A percentile compares a stretch with the other conserved stretches of the same genome.
phyloP scores from a whole-genome alignment of 2,113 vertebrate genomes.

The Mionectes macconnelli region DNA sequence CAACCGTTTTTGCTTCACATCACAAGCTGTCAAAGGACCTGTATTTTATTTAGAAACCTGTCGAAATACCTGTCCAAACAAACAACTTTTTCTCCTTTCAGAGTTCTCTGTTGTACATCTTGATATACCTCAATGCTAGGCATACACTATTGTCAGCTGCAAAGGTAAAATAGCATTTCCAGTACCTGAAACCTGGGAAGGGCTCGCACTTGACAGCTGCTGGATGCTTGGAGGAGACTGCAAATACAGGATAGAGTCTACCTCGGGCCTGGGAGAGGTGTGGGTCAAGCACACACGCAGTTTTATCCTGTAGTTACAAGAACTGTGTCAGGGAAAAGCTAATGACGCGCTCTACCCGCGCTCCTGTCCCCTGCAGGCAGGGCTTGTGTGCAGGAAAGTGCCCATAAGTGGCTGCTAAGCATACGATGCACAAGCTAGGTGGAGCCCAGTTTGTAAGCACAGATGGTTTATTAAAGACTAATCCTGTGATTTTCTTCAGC shows the following conservation, averaged over 20 bases:
- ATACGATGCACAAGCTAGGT: not conserved
- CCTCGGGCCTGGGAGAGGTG: not conserved
- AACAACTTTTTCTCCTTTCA: not conserved
- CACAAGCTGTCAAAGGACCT: not conserved
- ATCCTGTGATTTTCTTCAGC: not conserved
- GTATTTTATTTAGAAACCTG: not conserved
- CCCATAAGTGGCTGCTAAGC: not conserved
- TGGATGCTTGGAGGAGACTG: not conserved
- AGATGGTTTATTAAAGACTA: not conserved
- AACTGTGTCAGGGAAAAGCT: not conserved
- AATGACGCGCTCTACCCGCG: not conserved
- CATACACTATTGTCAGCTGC: not conserved
- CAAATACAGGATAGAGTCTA: not conserved
- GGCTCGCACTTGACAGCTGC: not conserved
- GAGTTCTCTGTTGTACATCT: not conserved
- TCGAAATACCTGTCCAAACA: not conserved
- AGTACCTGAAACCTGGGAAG: not conserved
- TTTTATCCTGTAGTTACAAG: not conserved
- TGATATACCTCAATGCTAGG: not conserved
- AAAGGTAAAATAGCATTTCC: not conserved
- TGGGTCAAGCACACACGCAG: not conserved
- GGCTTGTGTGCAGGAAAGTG: not conserved
- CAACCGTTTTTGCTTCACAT: not conserved
- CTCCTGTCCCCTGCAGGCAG: not conserved
- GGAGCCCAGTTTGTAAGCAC: not conserved